phyloP scores from a whole-genome alignment of 2,797 vertebrate genomes.

The Tapirus indicus region DNA sequence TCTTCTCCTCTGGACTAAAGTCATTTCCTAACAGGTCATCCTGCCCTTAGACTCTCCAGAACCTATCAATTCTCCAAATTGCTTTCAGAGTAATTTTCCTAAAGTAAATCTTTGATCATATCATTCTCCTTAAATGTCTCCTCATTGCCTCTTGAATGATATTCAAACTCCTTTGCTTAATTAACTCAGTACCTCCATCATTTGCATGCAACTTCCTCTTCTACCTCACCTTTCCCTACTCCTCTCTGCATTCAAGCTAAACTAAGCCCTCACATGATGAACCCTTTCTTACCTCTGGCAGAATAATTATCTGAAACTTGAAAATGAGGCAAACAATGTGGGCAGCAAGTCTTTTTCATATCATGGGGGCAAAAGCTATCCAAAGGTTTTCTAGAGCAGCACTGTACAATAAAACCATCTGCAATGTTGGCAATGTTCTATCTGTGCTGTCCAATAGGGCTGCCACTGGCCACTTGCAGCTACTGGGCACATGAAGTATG shows the following conservation, averaged over 20 bases:
- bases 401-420: fast-evolving
- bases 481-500: fast-evolving
- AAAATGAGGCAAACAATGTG: background rate
- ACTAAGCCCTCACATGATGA: fast-evolving
- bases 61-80: background rate
- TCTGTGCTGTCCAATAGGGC: fast-evolving
- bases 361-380: background rate
- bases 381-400: fast-evolving
- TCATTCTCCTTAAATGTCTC: background rate
- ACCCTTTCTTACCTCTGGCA: too few relatives aligned
- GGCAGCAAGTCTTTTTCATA: background rate
- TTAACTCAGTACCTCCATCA: background rate
- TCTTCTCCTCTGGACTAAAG: background rate
- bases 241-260: too few relatives aligned
- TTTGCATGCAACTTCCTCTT: fast-evolving
- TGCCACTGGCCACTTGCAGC: fast-evolving
- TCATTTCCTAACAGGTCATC: background rate
- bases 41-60: background rate
- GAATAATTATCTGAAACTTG: background rate
- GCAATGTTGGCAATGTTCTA: fast-evolving
- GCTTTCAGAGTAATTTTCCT: background rate
- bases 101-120: background rate
- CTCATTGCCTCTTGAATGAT: background rate
- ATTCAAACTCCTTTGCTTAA: background rate
- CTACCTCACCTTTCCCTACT: background rate